These are phyloP conservation scores for western clawed frog (Xenopus tropicalis) DNA, from an alignment of 2,113 vertebrate species.

Conservation along the genomic window DNA sequence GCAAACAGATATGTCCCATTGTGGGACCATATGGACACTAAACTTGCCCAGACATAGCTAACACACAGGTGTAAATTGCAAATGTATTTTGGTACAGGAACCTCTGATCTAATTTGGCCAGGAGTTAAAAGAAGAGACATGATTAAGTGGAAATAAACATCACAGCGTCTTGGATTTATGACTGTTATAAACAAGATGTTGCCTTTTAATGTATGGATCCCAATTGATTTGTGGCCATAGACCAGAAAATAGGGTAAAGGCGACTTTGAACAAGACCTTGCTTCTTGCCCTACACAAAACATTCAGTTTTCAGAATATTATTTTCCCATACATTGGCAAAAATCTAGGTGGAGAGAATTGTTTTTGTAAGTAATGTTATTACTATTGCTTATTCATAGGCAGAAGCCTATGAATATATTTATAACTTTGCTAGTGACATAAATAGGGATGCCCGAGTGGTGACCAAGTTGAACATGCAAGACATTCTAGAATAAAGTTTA, in stretches of 20 bases:
- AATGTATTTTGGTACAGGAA: neutral
- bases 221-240: too few species aligned
- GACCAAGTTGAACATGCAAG: too few species aligned
- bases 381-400: neutral
- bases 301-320: too few species aligned
- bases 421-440: too few species aligned
- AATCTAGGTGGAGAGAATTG: too few species aligned
- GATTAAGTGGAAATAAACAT: neutral
- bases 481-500: too few species aligned
- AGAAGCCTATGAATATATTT: too few species aligned
- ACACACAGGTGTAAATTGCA: slow-evolving; percentile 14
- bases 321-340: too few species aligned
- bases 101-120: neutral
- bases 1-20: neutral
- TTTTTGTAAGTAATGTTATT: neutral
- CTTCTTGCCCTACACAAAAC: too few species aligned
- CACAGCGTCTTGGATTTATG: neutral
- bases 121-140: neutral
- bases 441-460: too few species aligned
- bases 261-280: neutral
- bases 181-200: neutral
- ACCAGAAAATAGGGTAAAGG: neutral
- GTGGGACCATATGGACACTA: neutral
- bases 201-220: neutral
- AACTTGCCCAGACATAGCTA: neutral